A percentile compares a stretch with the other conserved stretches of the same genome.
Conservation (phyloP, 2,888 invertebrate species). For the Agrotis ipsilon region DNA sequence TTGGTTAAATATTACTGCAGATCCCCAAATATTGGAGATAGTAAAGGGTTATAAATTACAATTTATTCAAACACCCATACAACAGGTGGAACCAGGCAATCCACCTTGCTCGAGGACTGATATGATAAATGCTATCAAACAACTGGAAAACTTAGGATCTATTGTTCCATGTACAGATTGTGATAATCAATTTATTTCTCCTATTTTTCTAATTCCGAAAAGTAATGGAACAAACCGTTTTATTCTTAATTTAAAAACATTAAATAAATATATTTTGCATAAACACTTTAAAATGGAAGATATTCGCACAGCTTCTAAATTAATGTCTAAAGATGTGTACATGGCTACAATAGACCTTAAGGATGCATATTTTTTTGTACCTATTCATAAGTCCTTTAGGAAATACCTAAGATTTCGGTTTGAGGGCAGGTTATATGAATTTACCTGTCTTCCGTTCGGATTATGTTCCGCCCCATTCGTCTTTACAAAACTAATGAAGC, state of each 20-base stretch:
- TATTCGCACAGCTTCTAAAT: constrained; percentile 4
- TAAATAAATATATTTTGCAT: constrained; percentile 5
- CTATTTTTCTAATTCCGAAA: neutral
- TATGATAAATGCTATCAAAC: too few relatives aligned
- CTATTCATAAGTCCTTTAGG: neutral
- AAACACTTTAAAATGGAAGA: constrained; percentile 2
- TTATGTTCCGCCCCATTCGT: constrained; percentile 2
- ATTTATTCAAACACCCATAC: constrained; percentile 1
- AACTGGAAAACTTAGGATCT: too few relatives aligned
- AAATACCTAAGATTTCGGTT: neutral
- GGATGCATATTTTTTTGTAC: too few relatives aligned
- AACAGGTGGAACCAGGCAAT: neutral
- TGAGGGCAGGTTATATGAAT: neutral
- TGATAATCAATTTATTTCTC: neutral
- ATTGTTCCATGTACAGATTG: too few relatives aligned
- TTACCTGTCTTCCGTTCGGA: constrained; percentile 1
- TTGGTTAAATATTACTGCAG: neutral
- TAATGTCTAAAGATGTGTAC: neutral
- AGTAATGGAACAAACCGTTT: neutral
- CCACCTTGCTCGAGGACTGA: neutral
- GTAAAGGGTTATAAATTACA: neutral
- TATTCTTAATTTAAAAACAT: constrained; percentile 5
- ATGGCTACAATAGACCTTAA: neutral
- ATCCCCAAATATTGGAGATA: constrained; percentile 1
- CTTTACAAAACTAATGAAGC: neutral